A percentile compares a stretch with the other conserved stretches of the same genome.
Conservation (phyloP, 2,888 invertebrate genomes). For the Stramonita haemastoma region DNA sequence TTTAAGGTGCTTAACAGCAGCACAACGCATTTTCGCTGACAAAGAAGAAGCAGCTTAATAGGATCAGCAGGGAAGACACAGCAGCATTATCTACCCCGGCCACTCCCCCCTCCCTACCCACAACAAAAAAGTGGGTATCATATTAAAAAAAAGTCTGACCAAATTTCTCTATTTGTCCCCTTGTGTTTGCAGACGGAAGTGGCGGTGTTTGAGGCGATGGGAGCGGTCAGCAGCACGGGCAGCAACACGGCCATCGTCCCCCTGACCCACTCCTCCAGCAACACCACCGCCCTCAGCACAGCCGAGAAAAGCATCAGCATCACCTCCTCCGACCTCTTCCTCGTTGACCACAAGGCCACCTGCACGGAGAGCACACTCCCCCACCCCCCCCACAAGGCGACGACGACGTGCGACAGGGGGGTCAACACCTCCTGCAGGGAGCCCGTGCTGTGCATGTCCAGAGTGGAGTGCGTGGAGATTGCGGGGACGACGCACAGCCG, state of each 20-base stretch:
- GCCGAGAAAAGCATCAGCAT: constrained; percentile 63
- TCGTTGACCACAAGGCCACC: constrained; percentile 35
- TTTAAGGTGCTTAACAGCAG: no score
- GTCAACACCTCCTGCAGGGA: constrained; percentile 49
- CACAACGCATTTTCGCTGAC: no score
- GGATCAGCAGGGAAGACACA: no score
- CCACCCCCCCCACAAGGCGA: not conserved
- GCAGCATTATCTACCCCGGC: no score
- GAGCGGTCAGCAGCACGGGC: constrained; percentile 59
- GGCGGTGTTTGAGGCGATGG: constrained; percentile 62
- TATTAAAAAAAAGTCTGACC: no score
- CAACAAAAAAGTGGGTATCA: no score
- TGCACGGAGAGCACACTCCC: constrained; percentile 44
- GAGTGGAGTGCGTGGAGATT: constrained; percentile 11
- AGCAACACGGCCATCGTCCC: constrained; percentile 58
- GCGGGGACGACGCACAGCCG: constrained; percentile 4
- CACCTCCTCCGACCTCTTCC: constrained; percentile 48
- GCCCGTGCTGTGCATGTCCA: not conserved
- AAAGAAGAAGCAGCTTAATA: no score
- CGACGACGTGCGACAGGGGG: constrained; percentile 21
- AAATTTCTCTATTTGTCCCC: no score
- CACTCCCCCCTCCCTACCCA: no score
- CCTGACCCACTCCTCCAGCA: constrained; percentile 56
- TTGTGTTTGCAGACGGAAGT: constrained; percentile 62
- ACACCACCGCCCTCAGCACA: constrained; percentile 58